Percentiles rank a stretch among this genome's conserved stretches.
These are phyloP conservation scores for Stictonetta naevosa DNA, from an alignment of 2,113 vertebrate genomes.

Conservation along the genomic window DNA sequence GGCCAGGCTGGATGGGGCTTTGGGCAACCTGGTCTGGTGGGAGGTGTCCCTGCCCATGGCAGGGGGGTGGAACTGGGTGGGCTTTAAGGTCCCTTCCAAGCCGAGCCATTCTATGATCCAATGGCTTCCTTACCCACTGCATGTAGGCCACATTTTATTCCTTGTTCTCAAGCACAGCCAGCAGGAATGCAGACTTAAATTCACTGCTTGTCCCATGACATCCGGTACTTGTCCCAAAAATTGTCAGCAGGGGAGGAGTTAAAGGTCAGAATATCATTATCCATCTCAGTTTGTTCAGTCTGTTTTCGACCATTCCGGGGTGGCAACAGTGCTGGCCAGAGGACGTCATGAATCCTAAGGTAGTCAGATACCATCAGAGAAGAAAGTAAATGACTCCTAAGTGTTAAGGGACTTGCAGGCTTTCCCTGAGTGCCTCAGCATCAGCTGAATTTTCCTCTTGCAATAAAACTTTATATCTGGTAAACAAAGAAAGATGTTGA, in stretches of 20 bases:
- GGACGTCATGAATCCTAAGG: background rate
- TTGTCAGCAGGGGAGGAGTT: background rate
- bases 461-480: background rate
- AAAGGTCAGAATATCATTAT: background rate
- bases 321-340: background rate
- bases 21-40: no score
- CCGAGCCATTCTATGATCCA: no score
- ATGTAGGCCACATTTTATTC: background rate
- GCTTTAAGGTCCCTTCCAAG: no score
- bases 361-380: background rate
- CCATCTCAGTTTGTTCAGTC: background rate
- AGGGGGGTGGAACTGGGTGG: no score
- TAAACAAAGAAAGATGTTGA: background rate
- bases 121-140: background rate
- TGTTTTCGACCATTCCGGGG: background rate
- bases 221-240: background rate
- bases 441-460: background rate
- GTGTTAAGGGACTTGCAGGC: background rate
- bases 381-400: background rate
- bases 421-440: background rate
- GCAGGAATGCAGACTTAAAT: background rate
- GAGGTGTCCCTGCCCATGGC: no score
- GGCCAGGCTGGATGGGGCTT: no score
- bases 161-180: background rate
- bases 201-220: background rate